phyloP scores from a whole-genome alignment of 2,888 invertebrate genomes.

The Dryocosmus kuriphilus region DNA sequence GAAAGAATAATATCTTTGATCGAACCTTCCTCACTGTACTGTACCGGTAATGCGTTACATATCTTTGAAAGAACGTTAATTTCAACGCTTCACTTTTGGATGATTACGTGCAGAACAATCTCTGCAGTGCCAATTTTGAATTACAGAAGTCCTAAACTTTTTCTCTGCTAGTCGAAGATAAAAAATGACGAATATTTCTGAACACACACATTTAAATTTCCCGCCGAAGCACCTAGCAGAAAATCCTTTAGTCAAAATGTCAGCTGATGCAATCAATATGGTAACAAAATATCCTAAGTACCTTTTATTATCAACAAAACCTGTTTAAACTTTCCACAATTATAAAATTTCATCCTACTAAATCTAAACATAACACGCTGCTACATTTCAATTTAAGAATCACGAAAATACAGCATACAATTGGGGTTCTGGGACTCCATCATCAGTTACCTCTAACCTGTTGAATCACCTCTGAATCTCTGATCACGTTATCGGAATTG shows the following conservation, averaged over 20 bases:
- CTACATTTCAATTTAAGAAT: neutral
- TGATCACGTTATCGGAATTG: conserved; percentile 2
- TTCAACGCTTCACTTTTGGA: too few species aligned
- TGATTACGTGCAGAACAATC: too few species aligned
- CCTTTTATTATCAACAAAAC: neutral
- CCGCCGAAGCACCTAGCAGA: neutral
- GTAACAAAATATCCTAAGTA: neutral
- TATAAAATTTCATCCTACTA: neutral
- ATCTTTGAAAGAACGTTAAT: too few species aligned
- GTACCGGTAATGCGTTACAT: too few species aligned
- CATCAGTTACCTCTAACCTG: conserved; percentile 8
- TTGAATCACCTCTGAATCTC: neutral
- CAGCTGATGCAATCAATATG: neutral
- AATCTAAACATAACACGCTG: neutral
- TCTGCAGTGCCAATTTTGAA: too few species aligned
- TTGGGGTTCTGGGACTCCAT: conserved; percentile 20
- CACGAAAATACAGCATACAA: neutral
- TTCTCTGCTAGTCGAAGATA: too few species aligned
- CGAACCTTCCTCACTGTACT: too few species aligned
- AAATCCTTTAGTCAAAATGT: conserved; percentile 5
- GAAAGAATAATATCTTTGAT: too few species aligned
- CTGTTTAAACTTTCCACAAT: neutral
- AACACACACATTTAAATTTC: neutral
- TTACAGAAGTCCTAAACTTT: too few species aligned
- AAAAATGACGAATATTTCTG: neutral